A percentile compares a stretch with the other conserved stretches of the same genome.
phyloP scores from a whole-genome alignment of 2,113 vertebrate species.

The Carettochelys insculpta region DNA sequence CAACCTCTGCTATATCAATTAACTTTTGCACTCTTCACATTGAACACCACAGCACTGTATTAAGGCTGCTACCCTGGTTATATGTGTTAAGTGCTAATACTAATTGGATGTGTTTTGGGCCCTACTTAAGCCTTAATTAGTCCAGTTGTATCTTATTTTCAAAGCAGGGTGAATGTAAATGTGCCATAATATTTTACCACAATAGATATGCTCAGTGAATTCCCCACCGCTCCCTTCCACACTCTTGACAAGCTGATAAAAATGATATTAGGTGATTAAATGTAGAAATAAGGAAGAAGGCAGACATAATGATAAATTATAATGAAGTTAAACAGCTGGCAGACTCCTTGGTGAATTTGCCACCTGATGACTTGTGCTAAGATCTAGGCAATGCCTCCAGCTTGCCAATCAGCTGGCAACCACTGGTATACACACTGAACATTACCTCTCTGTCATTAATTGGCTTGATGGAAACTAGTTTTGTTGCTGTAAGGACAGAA shows the following conservation, averaged over 20 bases:
- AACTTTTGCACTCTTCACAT: constrained; percentile 14
- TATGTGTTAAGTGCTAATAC: constrained; percentile 65
- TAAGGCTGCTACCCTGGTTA: constrained; percentile 32
- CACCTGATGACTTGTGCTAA: constrained; percentile 71
- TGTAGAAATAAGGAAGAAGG: constrained; percentile 66
- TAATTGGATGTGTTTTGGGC: constrained; percentile 71
- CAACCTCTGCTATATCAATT: constrained; percentile 3
- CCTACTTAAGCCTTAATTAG: constrained; percentile 71
- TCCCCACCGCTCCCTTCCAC: constrained; percentile 44
- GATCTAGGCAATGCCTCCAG: constrained; percentile 60
- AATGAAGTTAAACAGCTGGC: constrained; percentile 73
- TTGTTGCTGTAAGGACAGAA: constrained; percentile 23
- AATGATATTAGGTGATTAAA: constrained; percentile 75
- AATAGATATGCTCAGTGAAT: constrained; percentile 58
- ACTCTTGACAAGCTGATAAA: constrained; percentile 74
- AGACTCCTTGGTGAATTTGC: constrained; percentile 70
- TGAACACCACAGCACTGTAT: constrained; percentile 14
- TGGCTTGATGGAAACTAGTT: constrained; percentile 51
- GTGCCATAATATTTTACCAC: constrained; percentile 73
- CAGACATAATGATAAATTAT: constrained; percentile 73
- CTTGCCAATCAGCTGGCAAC: constrained; percentile 32
- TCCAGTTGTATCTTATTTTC: constrained; percentile 72
- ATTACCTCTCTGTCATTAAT: constrained; percentile 55
- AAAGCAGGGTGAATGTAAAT: constrained; percentile 58
- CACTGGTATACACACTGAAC: constrained; percentile 39